phyloP scores from a whole-genome alignment of 2,888 invertebrate genomes.

The Steinernema scapterisci region DNA sequence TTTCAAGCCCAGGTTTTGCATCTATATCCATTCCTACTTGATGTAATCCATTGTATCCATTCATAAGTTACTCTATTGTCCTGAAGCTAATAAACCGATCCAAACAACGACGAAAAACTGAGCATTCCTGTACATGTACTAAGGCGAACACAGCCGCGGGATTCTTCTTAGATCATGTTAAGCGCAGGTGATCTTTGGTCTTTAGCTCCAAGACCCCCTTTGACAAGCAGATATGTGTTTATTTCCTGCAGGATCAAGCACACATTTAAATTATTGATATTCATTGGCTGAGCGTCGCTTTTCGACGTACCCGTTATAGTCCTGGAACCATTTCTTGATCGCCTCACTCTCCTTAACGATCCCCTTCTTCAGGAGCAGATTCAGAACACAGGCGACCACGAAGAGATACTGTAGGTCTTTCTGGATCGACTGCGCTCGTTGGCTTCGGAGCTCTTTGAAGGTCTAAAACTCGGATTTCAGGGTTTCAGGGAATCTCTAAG shows the following conservation, averaged over 20 bases:
- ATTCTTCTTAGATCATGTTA: no score
- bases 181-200: no score
- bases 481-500: neutral
- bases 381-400: conserved; percentile 4
- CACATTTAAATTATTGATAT: neutral
- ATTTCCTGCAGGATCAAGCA: neutral
- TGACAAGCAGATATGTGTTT: conserved; percentile 7
- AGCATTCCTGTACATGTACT: no score
- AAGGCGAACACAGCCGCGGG: no score
- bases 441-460: conserved; percentile 7
- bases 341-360: neutral
- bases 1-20: no score
- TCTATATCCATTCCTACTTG: no score
- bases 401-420: conserved; percentile 11
- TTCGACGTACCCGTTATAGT: conserved; percentile 27
- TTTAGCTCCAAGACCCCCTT: no score
- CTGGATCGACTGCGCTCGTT: conserved; percentile 19
- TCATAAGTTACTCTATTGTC: no score
- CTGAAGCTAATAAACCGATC: no score
- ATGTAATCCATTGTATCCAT: no score
- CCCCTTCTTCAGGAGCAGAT: conserved; percentile 7
- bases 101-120: no score
- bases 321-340: neutral
- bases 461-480: neutral
- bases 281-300: conserved; percentile 2